Evolutionary conservation across 2,113 vertebrate species (phyloP), one percentile per base, ranked within the genome.

Genomic region (Anthoscopus minutus): DNA sequence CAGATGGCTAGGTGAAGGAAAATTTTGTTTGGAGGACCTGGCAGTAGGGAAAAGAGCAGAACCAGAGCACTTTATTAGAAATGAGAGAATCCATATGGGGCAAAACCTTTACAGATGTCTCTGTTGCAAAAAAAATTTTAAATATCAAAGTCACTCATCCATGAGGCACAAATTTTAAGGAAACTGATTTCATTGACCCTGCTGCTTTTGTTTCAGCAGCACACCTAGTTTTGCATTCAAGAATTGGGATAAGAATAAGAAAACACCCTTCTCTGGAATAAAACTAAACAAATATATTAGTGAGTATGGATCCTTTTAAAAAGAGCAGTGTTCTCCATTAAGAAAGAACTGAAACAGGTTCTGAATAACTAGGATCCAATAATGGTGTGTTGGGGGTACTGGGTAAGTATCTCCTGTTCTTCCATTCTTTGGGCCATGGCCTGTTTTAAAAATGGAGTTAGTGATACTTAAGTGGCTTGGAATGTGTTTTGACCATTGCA

Each of bases 1-100:
- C 88, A 94, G 86, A 88, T 90, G 92, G 33, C 44, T 56, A 88
- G 67, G 86, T 88, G 51, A 40, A 93, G 83, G 33, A 88, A 86
- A 92, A 84, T n/a, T 5, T 40, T 37, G 15, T 48, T 48, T 92
- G 24, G 56, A 93, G 40, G 48, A 86, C 37, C 64, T 93, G 94
- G 82, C 64, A 90, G 64, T 37, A 54, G 23, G 35, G 60, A 88
- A 93, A 88, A 94, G 64, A 74, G 8, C 27, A 74, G 65, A 94
- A 74, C 0, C 5, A 64, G 64, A 78, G 24, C 4, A 42, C 4
- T 13, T 92, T 74, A 78, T 60, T 82, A 71, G 86, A 86, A 80
- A 88, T 60, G 27, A 92, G 51, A 93, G 37, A 81, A 86, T 86
- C 67, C 90, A 73, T 86, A 80, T 83, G 51, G 80, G 25, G 16